Evolutionary conservation across 2,113 vertebrate species (phyloP), one percentile per base, ranked within the genome.

Genomic region (Otolemur garnettii): DNA sequence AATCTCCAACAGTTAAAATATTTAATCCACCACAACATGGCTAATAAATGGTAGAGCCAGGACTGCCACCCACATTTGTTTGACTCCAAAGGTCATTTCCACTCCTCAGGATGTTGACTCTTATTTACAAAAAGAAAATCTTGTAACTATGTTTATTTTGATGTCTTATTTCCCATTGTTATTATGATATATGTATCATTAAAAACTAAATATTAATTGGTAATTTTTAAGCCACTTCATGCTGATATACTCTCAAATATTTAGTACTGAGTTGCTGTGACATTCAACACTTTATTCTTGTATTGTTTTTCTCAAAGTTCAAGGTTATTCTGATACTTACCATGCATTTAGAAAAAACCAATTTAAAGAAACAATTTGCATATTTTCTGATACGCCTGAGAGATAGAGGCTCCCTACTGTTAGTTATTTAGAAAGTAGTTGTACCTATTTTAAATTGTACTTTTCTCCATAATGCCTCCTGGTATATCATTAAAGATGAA

Each of bases 311-410:
- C 91, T 82, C 62, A 55, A 97, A 72, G 17, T 95, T 91, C 69
- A 96, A 95, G 92, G 94, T 96, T 93, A 95, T 96, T 45, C 72
- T 96, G 94, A 97, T 60, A 96, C 42, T 93, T 95, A 88, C 79
- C 92, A 91, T 86, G 72, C 57, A 88, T 94, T 96, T 96, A 87
- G 30, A 91, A 96, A 90, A 91, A 66, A 85, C 53, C 42, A 95
- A 82, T 96, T 96, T 96, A 77, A 96, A 96, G 60, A 95, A 19
- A 10, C 7, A 89, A 92, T 97, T 95, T 96, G 75, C 89, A 95
- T 97, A 93, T 96, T 95, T 97, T 97, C 42, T 86, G 30, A 83
- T 91, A 94, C 91, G 92, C 21, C 7, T 93, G 10, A 64, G 62
- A 92, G 66, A 91, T 84, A 93, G 24, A 96, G 85, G 45, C 83